Evolutionary conservation across 1,140 invertebrate genomes (phyloP).

Genomic region (Macrocentrus cingulum): DNA sequence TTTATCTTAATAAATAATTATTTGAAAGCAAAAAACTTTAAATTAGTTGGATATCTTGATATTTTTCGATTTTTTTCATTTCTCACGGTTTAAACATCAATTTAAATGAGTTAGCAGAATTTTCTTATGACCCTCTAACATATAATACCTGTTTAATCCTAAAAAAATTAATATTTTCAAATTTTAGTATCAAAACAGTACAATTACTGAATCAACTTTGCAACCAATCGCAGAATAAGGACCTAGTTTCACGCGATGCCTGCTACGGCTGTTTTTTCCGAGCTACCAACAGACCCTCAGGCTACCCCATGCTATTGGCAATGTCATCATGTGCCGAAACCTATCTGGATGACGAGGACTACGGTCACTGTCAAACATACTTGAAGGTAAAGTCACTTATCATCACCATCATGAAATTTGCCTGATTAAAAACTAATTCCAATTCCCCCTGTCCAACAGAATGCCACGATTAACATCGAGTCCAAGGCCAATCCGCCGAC

Average conservation of each 20-base stretch:
- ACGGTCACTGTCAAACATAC: slow-evolving; percentile 43
- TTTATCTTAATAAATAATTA: too few species aligned
- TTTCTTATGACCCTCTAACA: too few species aligned
- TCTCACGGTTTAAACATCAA: too few species aligned
- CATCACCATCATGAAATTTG: too few species aligned
- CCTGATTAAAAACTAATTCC: too few species aligned
- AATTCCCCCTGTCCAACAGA: too few species aligned
- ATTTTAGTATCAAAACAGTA: slow-evolving; percentile 35
- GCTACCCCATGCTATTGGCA: slow-evolving; percentile 38
- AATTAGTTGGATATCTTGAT: too few species aligned
- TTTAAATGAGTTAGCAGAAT: too few species aligned
- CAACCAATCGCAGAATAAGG: slow-evolving; percentile 40
- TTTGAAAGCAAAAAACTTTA: too few species aligned
- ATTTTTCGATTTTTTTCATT: too few species aligned
- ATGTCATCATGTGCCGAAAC: slow-evolving; percentile 41
- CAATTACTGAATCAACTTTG: slow-evolving; percentile 48
- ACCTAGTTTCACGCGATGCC: slow-evolving; percentile 37
- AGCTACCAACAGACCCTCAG: slow-evolving; percentile 36
- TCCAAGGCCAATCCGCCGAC: slow-evolving; percentile 26
- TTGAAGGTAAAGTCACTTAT: slow-evolving; percentile 35
- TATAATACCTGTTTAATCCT: too few species aligned
- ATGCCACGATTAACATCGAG: slow-evolving; percentile 33
- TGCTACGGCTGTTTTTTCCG: slow-evolving; percentile 50
- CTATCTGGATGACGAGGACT: slow-evolving; percentile 43
- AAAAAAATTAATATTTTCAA: too few species aligned